Percentiles rank a stretch among this genome's conserved stretches.
Conservation (phyloP, 2,888 invertebrate genomes). For the Thecocarcelia acutangulata region DNA sequence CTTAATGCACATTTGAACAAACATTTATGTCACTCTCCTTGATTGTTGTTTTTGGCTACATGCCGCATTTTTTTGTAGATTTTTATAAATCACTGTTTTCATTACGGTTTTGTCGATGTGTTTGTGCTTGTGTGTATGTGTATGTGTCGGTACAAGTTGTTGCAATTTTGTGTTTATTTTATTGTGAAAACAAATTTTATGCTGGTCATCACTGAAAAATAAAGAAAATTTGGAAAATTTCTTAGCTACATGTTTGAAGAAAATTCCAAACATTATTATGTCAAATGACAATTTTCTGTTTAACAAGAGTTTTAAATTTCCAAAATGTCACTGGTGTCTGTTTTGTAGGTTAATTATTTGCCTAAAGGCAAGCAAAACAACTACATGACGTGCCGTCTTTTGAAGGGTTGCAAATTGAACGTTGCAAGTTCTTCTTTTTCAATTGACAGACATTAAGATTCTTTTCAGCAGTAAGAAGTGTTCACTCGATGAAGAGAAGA, state of each 20-base stretch:
- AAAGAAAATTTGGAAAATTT: constrained; percentile 48
- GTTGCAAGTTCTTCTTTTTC: background rate
- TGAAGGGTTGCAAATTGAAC: background rate
- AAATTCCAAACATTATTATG: constrained; percentile 24
- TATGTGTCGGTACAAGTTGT: constrained; percentile 1
- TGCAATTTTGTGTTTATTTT: constrained; percentile 46
- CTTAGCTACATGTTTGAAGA: constrained; percentile 17
- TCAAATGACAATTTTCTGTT: constrained; percentile 29
- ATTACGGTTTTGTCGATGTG: constrained; percentile 5
- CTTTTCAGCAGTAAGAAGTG: too few species aligned
- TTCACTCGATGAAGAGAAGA: too few species aligned
- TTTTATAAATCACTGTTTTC: constrained; percentile 63
- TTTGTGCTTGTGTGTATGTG: constrained; percentile 2
- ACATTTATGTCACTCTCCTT: constrained; percentile 42
- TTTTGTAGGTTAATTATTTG: constrained; percentile 31
- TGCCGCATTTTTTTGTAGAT: constrained; percentile 56
- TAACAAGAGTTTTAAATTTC: constrained; percentile 24
- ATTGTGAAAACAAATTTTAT: constrained; percentile 63
- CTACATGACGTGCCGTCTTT: background rate
- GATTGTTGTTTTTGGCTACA: constrained; percentile 54
- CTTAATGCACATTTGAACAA: constrained; percentile 4
- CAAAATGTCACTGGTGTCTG: constrained; percentile 5
- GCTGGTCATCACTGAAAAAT: constrained; percentile 60
- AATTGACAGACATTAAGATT: too few species aligned
- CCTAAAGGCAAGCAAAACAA: background rate